Base-by-base conservation (phyloP, 2,797 vertebrate genomes). In the Lepus oiostolus region DNA sequence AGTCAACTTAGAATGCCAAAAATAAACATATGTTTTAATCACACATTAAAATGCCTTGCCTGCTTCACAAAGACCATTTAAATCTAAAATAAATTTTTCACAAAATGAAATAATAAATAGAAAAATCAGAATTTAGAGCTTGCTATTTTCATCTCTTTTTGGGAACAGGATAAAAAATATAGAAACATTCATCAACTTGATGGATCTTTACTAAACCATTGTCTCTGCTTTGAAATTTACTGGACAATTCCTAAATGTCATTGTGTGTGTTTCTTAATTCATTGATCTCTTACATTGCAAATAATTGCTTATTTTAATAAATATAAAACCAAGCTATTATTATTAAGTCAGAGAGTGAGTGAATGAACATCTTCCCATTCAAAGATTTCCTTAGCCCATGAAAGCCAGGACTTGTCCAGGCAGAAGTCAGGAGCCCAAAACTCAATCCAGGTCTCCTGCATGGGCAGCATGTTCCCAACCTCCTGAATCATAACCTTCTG, bases 171-270 rank as follows among this genome's bases (percentile, higher is more conserved):
- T 4, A 30, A 19, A 79, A 87, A 38, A 83, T 92, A 93, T n/a
- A 19, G 32, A 65, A 24, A 97, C 10, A 92, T 72, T 68, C 80
- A 81, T n/a, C 28, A 19, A 81, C 79, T 93, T 67, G n/a, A 42
- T 11, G 32, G 81, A 26, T 74, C 19, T 86, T 12, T 32, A 79
- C 71, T 35, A 17, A 63, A 71, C 24, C 1, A 85, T 47, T 88
- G 32, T 14, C 9, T 87, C 81, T 93, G 9, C 1, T 81, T 93
- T 96, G 68, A 68, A 9, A 96, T 96, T 95, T 91, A 83, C 12
- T 91, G 8, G 32, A 88, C 14, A 93, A 32, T 70, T 94, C 72
- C 91, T 74, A 88, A 98, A 95, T 52, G 19, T 4, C 75, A 97
- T 3, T 85, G 4, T 72, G 5, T 47, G 42, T 0, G 76, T 89